Evolutionary conservation across 2,113 vertebrate species (phyloP), one percentile per base, ranked within the genome.

Genomic region (Ploceus nigricollis): DNA sequence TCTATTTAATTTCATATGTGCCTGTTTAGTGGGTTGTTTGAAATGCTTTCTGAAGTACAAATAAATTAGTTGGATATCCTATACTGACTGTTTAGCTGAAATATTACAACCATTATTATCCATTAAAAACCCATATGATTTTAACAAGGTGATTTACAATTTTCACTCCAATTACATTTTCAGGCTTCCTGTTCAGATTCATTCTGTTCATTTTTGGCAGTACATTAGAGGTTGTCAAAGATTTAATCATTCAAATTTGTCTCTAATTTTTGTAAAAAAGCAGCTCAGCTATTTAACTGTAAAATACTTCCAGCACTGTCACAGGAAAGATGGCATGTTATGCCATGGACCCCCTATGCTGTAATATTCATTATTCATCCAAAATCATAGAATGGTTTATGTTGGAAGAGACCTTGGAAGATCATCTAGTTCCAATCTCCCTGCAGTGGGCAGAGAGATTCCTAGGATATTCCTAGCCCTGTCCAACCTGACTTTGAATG

Each of bases 401-500:
- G 35, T 48, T 54, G 45, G 31, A 81, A 39, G 31, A 6, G 7
- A 65, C 7, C 7, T 65, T 82, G 78, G 48, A 60, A 42, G 10
- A 24, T 39, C 14, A 31, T 17, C 7, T 44, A 48, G 3, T 54
- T 75, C 20, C 37, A 20, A 8, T 5, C 13, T 15, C n/a, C 18
- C 17, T 50, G 35, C 23, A 72, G 25, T n/a, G 10, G 15, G 39
- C 56, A 71, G n/a, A n/a, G n/a, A n/a, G n/a, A n/a, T n/a, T n/a
- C n/a, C n/a, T n/a, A n/a, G n/a, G n/a, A n/a, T n/a, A n/a, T n/a
- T 77, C 40, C 25, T 10, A 78, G 6, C 18, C 39, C 47, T 0
- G 0, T 72, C 15, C 21, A 27, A 20, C 2, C 10, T 1, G 2
- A 11, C 19, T 23, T 27, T 27, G 27, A 37, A 70, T 60, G 3